Base-by-base conservation (phyloP, 2,113 vertebrate genomes). In the Psittacara wagleri region DNA sequence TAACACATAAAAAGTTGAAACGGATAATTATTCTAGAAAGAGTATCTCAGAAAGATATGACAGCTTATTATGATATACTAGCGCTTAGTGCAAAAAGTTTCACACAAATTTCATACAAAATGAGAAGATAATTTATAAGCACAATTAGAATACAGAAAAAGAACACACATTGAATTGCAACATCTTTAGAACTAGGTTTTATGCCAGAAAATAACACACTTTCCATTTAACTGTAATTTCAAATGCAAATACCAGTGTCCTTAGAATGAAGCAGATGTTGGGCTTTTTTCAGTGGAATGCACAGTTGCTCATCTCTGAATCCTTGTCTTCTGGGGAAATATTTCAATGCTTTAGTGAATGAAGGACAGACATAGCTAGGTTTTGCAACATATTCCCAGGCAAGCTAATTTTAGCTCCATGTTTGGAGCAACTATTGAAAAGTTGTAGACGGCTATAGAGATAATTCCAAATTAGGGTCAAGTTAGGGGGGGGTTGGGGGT, bases 211-310 rank as follows among this genome's bases (percentile, higher is more conserved):
- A 93, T 93, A 92, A 63, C 43, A 70, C 17, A 81, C 72, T 90
- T 92, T 76, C 51, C 24, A 76, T 86, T 93, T 90, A 86, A 86
- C 73, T 84, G 48, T 86, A 72, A 94, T 95, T 96, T 97, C 90
- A 95, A 88, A 95, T 95, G 94, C 95, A 96, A 96, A 96, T 96
- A 84, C 62, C 48, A 86, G 16, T 78, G 68, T 94, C 73, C 81
- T 83, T 85, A 92, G 92, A 95, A 97, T 66, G 90, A 95, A 97
- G 41, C 96, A 96, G 95, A 96, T 96, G 94, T 96, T 94, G 66
- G 49, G 59, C 61, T 79, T 79, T 81, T 93, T 87, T 83, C 78
- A 64, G 77, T 37, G 57, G 69, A 82, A 94, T 82, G 48, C 94
- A 44, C 69, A 90, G 95, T 88, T 93, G 83, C 89, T 96, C 66